Conservation (phyloP, 2,888 invertebrate species). For the Himalopsyche kuldschensis region DNA sequence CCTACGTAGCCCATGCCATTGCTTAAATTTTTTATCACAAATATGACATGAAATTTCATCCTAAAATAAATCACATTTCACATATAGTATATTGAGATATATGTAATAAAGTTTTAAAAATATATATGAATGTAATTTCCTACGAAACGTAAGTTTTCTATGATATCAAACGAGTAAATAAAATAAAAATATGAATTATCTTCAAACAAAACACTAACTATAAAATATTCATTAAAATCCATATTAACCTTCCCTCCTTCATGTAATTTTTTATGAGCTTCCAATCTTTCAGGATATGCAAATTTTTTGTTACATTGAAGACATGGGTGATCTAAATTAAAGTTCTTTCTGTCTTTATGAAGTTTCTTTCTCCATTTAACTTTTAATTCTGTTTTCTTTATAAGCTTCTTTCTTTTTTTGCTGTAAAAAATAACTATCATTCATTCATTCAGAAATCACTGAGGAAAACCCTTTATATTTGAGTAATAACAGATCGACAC, state of each 20-base stretch:
- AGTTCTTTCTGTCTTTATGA: slow-evolving; percentile 39
- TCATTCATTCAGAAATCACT: no score
- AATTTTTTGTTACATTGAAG: slow-evolving; percentile 51
- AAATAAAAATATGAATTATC: no score
- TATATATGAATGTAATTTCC: no score
- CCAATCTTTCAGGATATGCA: slow-evolving; percentile 47
- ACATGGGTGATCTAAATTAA: slow-evolving; percentile 47
- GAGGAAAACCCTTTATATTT: no score
- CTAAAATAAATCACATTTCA: slow-evolving; percentile 23
- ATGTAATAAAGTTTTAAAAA: not conserved
- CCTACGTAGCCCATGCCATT: slow-evolving; percentile 49
- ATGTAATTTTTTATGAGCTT: slow-evolving; percentile 51
- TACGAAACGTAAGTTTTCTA: no score
- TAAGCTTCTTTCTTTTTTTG: slow-evolving; percentile 19
- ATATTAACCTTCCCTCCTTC: slow-evolving; percentile 50
- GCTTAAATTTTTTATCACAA: slow-evolving; percentile 51
- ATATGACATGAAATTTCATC: slow-evolving; percentile 46
- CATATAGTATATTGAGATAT: no score
- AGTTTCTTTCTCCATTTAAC: slow-evolving; percentile 38
- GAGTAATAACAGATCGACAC: no score
- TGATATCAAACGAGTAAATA: no score
- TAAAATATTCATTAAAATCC: no score
- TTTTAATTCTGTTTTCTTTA: slow-evolving; percentile 38
- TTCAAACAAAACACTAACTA: no score
- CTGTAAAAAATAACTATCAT: slow-evolving; percentile 8